These are phyloP conservation scores for Cephus runcator DNA, from an alignment of 2,888 invertebrate genomes.

Conservation along the genomic window DNA sequence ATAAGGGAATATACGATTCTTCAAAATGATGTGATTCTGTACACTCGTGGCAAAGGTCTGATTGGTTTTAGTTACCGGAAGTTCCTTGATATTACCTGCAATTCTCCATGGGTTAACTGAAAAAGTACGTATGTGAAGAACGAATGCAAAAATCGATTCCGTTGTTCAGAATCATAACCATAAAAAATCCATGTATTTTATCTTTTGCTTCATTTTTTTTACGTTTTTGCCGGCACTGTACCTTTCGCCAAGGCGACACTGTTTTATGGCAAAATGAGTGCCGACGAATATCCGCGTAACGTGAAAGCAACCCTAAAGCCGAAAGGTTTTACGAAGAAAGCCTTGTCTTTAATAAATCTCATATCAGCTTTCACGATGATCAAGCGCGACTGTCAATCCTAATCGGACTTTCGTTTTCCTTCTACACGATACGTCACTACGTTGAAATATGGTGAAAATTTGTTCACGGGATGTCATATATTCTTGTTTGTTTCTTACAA, in stretches of 20 bases:
- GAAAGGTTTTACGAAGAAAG: neutral
- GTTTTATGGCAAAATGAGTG: neutral
- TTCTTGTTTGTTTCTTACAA: neutral
- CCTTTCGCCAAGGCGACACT: neutral
- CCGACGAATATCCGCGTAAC: neutral
- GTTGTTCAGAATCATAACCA: neutral
- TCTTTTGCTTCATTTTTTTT: neutral
- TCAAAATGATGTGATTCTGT: neutral
- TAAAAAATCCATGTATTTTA: neutral
- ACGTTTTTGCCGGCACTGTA: neutral
- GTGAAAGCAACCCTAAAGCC: neutral
- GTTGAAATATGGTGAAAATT: no score
- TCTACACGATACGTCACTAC: no score
- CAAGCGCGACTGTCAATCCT: neutral
- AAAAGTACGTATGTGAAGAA: neutral
- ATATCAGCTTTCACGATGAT: neutral
- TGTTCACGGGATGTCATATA: neutral
- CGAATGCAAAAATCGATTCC: neutral
- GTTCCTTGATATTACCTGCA: neutral
- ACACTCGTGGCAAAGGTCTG: no score
- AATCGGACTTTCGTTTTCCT: neutral
- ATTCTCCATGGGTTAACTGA: neutral
- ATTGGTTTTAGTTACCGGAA: neutral
- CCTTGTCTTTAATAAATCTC: neutral
- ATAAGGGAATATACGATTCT: no score